phyloP scores from a whole-genome alignment of 1,140 invertebrate species.

The Hydropsyche tenuis region DNA sequence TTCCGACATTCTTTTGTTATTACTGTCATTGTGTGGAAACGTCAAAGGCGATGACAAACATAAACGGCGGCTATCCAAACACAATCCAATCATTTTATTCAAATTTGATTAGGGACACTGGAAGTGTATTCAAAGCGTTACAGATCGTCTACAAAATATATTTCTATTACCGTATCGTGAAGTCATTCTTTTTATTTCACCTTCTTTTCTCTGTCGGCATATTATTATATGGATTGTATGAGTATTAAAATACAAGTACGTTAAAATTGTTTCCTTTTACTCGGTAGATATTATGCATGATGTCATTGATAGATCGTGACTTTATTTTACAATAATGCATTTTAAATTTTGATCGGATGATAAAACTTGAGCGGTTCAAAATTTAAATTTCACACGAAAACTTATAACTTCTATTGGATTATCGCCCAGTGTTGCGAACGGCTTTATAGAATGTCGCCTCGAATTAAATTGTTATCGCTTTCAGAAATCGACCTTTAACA shows the following conservation, averaged over 20 bases:
- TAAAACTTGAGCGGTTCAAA: too few species aligned
- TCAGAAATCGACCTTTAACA: neutral
- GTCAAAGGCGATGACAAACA: constrained; percentile 47
- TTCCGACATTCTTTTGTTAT: constrained; percentile 32
- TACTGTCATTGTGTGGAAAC: constrained; percentile 45
- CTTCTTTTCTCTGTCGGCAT: neutral
- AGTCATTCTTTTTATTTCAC: neutral
- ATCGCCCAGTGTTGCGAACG: too few species aligned
- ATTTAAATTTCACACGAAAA: too few species aligned
- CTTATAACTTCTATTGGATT: too few species aligned
- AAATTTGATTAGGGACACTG: constrained; percentile 43
- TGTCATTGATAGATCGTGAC: too few species aligned
- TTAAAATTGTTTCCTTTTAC: too few species aligned
- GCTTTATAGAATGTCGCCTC: neutral
- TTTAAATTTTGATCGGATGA: too few species aligned
- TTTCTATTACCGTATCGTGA: constrained; percentile 7
- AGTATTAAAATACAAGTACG: too few species aligned
- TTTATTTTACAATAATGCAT: too few species aligned
- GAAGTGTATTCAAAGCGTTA: constrained; percentile 11
- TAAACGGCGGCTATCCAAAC: constrained; percentile 40
- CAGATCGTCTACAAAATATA: constrained; percentile 19
- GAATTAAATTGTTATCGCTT: neutral
- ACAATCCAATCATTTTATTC: constrained; percentile 50
- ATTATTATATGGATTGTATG: too few species aligned
- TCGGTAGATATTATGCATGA: too few species aligned